phyloP scores from a whole-genome alignment of 2,888 invertebrate genomes.

The Drosophila nigricruria region DNA sequence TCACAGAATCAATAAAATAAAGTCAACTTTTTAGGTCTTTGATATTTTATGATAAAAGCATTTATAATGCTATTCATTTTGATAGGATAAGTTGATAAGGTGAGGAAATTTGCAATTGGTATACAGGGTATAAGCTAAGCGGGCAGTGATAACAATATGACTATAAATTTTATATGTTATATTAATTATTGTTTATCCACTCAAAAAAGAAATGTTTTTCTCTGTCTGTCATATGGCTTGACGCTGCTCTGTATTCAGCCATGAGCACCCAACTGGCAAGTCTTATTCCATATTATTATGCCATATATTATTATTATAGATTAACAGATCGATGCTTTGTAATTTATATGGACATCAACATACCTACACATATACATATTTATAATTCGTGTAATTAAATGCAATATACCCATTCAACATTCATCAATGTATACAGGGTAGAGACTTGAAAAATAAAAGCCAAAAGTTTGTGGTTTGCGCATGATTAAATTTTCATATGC shows the following conservation, averaged over 20 bases:
- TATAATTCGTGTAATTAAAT: background rate
- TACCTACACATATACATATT: background rate
- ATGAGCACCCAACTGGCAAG: background rate
- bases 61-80: no score
- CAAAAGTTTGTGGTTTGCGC: slow-evolving; percentile 41
- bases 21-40: no score
- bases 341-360: background rate
- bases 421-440: background rate
- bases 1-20: background rate
- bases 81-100: background rate
- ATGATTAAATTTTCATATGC: slow-evolving; percentile 56
- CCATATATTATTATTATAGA: background rate
- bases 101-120: background rate
- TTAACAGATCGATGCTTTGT: background rate
- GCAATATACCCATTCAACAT: background rate
- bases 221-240: no score
- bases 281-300: background rate
- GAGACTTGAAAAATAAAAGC: background rate
- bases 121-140: background rate
- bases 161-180: background rate
- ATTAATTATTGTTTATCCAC: background rate
- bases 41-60: no score
- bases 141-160: background rate
- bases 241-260: background rate
- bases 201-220: no score